These are phyloP conservation scores for Penaeus chinensis DNA, from an alignment of 1,140 invertebrate species.

Conservation along the genomic window DNA sequence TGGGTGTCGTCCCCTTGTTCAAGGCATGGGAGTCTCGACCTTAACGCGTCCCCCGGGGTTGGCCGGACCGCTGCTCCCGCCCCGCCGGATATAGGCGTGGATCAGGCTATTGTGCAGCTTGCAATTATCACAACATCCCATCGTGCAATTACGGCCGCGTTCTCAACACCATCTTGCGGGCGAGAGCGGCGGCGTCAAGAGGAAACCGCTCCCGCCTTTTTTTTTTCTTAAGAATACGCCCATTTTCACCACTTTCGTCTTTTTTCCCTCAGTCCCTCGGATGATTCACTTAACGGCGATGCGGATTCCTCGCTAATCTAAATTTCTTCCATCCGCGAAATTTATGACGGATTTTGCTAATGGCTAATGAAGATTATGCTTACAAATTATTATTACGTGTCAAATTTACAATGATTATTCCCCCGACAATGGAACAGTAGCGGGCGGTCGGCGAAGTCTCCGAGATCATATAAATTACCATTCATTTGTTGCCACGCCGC, in stretches of 20 bases:
- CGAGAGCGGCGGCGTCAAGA: slow-evolving; percentile 9
- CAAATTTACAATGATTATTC: neutral
- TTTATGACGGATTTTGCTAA: neutral
- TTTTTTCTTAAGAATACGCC: slow-evolving; percentile 27
- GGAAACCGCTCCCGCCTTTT: neutral
- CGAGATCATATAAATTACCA: slow-evolving; percentile 43
- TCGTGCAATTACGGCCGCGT: slow-evolving; percentile 34
- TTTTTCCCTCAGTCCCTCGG: neutral
- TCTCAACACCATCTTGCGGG: slow-evolving; percentile 51
- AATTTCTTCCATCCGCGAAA: neutral
- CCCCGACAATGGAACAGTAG: neutral
- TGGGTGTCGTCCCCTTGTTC: neutral
- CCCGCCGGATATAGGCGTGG: slow-evolving; percentile 48
- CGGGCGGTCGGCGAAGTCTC: neutral
- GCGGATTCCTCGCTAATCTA: neutral
- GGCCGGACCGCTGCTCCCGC: neutral
- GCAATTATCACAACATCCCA: slow-evolving; percentile 56
- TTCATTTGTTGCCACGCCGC: slow-evolving; percentile 48
- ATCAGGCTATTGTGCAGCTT: slow-evolving; percentile 53
- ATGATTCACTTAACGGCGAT: neutral
- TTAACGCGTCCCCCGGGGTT: slow-evolving; percentile 7
- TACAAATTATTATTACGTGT: neutral
- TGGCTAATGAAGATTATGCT: neutral
- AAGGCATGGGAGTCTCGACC: neutral
- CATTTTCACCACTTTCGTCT: slow-evolving; percentile 17